A percentile compares a stretch with the other conserved stretches of the same genome.
phyloP scores from a whole-genome alignment of 1,140 invertebrate genomes.

The Andricus grossulariae region DNA sequence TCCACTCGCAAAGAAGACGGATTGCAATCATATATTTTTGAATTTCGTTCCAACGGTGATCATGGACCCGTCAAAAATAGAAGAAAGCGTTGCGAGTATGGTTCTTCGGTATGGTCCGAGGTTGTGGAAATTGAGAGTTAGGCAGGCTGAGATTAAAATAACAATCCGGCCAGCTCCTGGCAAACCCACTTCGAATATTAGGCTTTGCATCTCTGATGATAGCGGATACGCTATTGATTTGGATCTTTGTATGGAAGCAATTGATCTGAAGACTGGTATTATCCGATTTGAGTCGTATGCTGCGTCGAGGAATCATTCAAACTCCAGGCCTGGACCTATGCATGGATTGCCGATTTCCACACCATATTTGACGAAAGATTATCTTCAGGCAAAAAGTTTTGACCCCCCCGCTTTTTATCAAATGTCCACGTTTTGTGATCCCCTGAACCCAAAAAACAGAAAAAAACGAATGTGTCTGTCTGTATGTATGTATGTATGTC shows the following conservation, averaged over 20 bases:
- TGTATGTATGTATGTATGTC: too few relatives aligned
- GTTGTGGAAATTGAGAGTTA: too few relatives aligned
- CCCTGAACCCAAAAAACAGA: too few relatives aligned
- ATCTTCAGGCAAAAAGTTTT: slow-evolving; percentile 97
- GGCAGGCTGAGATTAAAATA: slow-evolving; percentile 89
- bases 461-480: too few relatives aligned
- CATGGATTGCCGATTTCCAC: slow-evolving; percentile 94
- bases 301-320: slow-evolving; percentile 53
- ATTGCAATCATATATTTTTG: slow-evolving; percentile 99
- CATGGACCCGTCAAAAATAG: slow-evolving; percentile 97
- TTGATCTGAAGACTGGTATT: slow-evolving; percentile 90
- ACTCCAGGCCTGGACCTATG: too few relatives aligned
- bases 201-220: slow-evolving; percentile 95
- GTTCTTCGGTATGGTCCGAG: slow-evolving; percentile 96
- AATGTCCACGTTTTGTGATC: too few relatives aligned
- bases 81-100: slow-evolving; percentile 97
- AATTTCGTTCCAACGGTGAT: slow-evolving; percentile 99
- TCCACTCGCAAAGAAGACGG: slow-evolving; percentile 91
- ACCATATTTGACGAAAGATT: slow-evolving; percentile 98
- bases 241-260: slow-evolving; percentile 94
- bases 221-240: slow-evolving; percentile 98
- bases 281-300: too few relatives aligned
- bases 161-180: slow-evolving; percentile 87
- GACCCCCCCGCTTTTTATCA: too few relatives aligned
- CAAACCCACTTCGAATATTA: slow-evolving; percentile 90